A percentile compares a stretch with the other conserved stretches of the same genome.
Evolutionary conservation across 1,140 invertebrate genomes (phyloP).

Genomic region (Elymnias hypermnestra): DNA sequence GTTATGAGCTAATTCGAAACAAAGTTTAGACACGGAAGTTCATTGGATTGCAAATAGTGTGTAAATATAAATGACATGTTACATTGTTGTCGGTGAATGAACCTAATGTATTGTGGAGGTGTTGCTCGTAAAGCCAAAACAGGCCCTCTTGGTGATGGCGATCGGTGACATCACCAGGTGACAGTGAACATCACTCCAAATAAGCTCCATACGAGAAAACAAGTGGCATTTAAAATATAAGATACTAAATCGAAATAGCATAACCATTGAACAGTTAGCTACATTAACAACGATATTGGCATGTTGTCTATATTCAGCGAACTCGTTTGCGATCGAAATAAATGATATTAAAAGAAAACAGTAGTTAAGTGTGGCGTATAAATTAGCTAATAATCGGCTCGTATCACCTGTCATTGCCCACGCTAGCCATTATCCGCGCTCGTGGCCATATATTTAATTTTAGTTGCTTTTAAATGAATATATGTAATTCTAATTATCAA

Average conservation of each 20-base stretch:
- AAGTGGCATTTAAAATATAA: conserved; percentile 53
- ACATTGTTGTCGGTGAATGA: conserved; percentile 60
- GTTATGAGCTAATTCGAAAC: neutral
- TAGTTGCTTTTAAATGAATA: too few species aligned
- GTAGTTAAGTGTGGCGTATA: conserved; percentile 57
- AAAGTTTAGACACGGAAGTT: conserved; percentile 15
- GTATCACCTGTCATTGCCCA: conserved; percentile 52
- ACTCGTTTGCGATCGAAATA: conserved; percentile 54
- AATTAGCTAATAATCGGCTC: conserved; percentile 64
- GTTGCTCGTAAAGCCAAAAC: conserved; percentile 68
- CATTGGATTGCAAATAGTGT: conserved; percentile 38
- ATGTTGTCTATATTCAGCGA: conserved; percentile 58
- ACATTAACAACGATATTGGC: conserved; percentile 31
- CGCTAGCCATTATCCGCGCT: conserved; percentile 32
- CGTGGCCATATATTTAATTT: conserved; percentile 9
- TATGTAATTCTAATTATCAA: too few species aligned
- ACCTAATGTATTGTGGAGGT: conserved; percentile 63
- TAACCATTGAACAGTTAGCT: conserved; percentile 42
- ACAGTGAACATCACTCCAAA: conserved; percentile 43
- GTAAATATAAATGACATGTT: conserved; percentile 34
- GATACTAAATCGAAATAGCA: conserved; percentile 36
- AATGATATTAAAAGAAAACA: conserved; percentile 62
- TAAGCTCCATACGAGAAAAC: conserved; percentile 30
- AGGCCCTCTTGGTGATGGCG: conserved; percentile 48
- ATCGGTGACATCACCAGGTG: conserved; percentile 55